Percentiles rank a stretch among this genome's conserved stretches.
phyloP scores from a whole-genome alignment of 1,140 invertebrate species.

The Drosophila lowei region DNA sequence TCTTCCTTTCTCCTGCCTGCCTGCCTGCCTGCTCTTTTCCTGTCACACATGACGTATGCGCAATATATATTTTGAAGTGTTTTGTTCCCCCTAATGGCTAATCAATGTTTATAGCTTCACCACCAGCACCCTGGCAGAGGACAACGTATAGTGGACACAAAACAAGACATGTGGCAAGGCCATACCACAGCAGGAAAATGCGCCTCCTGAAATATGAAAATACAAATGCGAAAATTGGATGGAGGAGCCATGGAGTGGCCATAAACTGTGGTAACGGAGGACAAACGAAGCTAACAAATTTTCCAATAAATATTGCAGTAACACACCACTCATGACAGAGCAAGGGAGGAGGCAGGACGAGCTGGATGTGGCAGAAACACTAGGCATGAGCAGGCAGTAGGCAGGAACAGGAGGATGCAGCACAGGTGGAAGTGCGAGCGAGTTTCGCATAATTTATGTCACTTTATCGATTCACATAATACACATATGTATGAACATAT shows the following conservation, averaged over 20 bases:
- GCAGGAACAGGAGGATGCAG: slow-evolving; percentile 16
- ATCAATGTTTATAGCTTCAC: slow-evolving; percentile 66
- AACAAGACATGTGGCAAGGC: slow-evolving; percentile 5
- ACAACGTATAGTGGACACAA: slow-evolving; percentile 11
- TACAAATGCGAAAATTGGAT: slow-evolving; percentile 40
- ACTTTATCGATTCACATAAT: slow-evolving; percentile 61
- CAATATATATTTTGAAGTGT: slow-evolving; percentile 55
- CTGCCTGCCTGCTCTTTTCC: not conserved
- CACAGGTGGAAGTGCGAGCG: slow-evolving; percentile 8
- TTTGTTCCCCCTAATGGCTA: slow-evolving; percentile 54
- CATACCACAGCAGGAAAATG: not conserved
- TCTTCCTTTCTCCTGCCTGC: not conserved
- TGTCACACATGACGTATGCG: slow-evolving; percentile 68
- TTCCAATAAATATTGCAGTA: slow-evolving; percentile 64
- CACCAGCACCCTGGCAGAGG: slow-evolving; percentile 1
- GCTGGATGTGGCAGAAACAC: slow-evolving; percentile 28
- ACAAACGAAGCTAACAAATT: not conserved
- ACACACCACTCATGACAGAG: not conserved
- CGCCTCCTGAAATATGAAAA: slow-evolving; percentile 41
- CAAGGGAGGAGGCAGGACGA: too few relatives aligned
- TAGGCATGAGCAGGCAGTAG: slow-evolving; percentile 1
- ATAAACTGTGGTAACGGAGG: slow-evolving; percentile 1
- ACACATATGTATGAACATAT: not conserved
- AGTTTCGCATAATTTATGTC: slow-evolving; percentile 66
- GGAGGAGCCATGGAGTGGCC: not conserved